Conservation (phyloP, 2,888 invertebrate species). For the Protonemura montana region DNA sequence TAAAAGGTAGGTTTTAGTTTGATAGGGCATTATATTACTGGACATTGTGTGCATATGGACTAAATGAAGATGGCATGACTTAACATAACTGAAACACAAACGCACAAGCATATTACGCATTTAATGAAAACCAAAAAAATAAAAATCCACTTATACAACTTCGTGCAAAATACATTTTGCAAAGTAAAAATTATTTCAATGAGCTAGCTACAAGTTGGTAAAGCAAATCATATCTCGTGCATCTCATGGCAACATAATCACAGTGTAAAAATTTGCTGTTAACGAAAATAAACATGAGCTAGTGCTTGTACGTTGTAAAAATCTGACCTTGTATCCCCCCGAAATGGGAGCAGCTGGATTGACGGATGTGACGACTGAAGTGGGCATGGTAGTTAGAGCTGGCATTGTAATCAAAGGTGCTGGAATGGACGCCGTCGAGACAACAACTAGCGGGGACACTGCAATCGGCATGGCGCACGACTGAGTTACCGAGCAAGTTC, state of each 20-base stretch:
- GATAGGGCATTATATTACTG: too few species aligned
- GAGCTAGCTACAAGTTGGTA: not conserved
- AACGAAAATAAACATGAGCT: not conserved
- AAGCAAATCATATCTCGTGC: not conserved
- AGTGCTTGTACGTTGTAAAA: not conserved
- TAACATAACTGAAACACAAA: too few species aligned
- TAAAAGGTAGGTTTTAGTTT: too few species aligned
- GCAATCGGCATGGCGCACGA: not conserved
- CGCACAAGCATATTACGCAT: too few species aligned
- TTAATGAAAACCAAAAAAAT: too few species aligned
- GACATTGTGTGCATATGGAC: too few species aligned
- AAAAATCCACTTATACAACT: not conserved
- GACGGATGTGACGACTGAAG: slow-evolving; percentile 65
- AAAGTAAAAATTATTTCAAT: not conserved
- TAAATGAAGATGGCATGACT: too few species aligned
- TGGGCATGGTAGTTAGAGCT: not conserved
- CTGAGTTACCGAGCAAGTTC: slow-evolving; percentile 63
- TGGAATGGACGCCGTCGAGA: not conserved
- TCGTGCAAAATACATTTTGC: not conserved
- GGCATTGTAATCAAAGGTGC: slow-evolving; percentile 64
- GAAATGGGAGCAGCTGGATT: slow-evolving; percentile 62
- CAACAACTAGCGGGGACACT: not conserved
- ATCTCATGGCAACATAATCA: not conserved
- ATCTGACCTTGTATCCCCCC: slow-evolving; percentile 78
- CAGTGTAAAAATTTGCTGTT: not conserved